Evolutionary conservation across 2,888 invertebrate species (phyloP), one percentile per base, ranked within the genome.

Genomic region (Schizotus pectinicornis): DNA sequence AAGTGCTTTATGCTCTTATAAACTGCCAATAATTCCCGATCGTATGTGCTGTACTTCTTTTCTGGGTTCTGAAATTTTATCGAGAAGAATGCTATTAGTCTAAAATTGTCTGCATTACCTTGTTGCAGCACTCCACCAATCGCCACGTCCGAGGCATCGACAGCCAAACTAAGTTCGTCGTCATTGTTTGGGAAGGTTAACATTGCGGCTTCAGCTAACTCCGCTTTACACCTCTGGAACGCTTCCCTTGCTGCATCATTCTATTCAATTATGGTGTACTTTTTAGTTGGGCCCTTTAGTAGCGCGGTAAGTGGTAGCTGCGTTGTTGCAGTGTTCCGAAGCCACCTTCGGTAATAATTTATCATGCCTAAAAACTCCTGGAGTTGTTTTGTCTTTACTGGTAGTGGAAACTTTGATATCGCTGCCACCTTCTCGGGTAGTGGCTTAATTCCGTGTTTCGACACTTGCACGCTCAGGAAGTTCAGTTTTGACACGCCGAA

Each of bases 1-100:
- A 60, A 60, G n/a, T 51, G n/a, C 12, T 46, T 33, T 2, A 61
- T 33, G 11, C 30, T 46, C 12, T 3, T 3, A 6, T 35, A 35
- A 35, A 35, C 6, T 64, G 64, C 64, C 62, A 55, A 41, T 14
- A 2, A 11, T 6, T 35, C 36, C 3, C 36, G 2, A 6, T 35
- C 36, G 6, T 35, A 35, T 35, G 36, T 6, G 36, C 3, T 35
- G 9, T 11, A 35, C 2, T 11, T n/a, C 3, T 3, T 2, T 35
- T 35, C 3, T 35, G 36, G 2, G 3, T 3, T 9, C 2, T 35
- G 2, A 6, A 35, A 6, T 35, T 35, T 35, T 9, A 3, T 2
- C 6, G 36, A 35, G 6, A 35, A 35, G 36, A 35, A 35, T 3
- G 3, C n/a, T 3, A 35, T 2, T 35, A 2, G 36, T 35, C 3